Percentiles rank a stretch among this genome's conserved stretches.
Evolutionary conservation across 2,888 invertebrate genomes (phyloP).

Genomic region (Drosophila mimetica): DNA sequence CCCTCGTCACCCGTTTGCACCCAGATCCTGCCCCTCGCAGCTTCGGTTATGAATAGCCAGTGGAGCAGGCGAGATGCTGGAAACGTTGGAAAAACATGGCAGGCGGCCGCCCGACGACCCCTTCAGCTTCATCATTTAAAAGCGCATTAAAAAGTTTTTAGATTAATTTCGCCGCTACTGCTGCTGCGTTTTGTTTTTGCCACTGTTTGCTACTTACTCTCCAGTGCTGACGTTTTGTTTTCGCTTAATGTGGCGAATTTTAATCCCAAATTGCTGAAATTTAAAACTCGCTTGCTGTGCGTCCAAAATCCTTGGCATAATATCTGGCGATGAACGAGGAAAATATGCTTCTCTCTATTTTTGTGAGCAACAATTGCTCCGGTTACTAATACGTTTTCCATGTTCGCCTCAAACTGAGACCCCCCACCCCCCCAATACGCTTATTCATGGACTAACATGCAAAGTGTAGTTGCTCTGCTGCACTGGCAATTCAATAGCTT

Average conservation of each 20-base stretch:
- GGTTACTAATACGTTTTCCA: constrained; percentile 71
- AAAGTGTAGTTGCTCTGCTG: constrained; percentile 57
- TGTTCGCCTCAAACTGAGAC: constrained; percentile 43
- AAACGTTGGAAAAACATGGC: constrained; percentile 38
- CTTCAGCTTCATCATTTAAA: constrained; percentile 81
- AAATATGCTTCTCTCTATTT: constrained; percentile 38
- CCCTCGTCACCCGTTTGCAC: not conserved
- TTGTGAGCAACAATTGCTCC: constrained; percentile 37
- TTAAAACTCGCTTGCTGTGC: constrained; percentile 46
- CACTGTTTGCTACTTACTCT: constrained; percentile 58
- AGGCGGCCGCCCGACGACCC: constrained; percentile 24
- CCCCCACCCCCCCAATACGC: constrained; percentile 15
- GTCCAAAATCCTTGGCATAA: constrained; percentile 6
- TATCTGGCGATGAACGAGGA: constrained; percentile 1
- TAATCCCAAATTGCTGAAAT: constrained; percentile 48
- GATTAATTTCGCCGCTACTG: constrained; percentile 80
- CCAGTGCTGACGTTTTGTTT: constrained; percentile 46
- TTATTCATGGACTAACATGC: constrained; percentile 52
- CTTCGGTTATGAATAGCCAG: constrained; percentile 59
- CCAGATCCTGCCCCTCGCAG: not conserved
- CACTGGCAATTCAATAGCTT: constrained; percentile 65
- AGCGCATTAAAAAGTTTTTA: constrained; percentile 84
- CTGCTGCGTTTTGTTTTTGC: constrained; percentile 42
- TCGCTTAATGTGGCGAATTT: constrained; percentile 50
- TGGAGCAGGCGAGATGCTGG: constrained; percentile 37